Percentiles rank a stretch among this genome's conserved stretches.
Evolutionary conservation across 2,888 invertebrate genomes (phyloP).

Genomic region (Drosophila anomalipes): DNA sequence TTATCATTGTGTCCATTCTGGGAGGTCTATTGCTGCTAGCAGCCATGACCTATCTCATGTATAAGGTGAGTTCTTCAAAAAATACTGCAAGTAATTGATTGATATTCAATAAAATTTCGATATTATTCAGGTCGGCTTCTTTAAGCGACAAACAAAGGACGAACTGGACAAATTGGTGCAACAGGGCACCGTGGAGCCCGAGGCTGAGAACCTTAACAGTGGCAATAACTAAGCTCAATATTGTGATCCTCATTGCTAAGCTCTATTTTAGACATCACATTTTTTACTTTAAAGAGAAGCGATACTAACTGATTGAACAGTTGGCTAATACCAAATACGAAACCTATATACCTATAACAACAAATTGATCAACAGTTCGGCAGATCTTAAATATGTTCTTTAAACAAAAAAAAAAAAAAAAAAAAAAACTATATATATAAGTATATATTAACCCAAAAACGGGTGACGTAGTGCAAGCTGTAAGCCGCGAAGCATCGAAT

Average conservation of each 20-base stretch:
- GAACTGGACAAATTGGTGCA: constrained; percentile 85
- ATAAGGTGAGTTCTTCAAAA: constrained; percentile 73
- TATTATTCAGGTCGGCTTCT: constrained; percentile 85
- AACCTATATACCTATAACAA: constrained; percentile 10
- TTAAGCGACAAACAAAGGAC: constrained; percentile 85
- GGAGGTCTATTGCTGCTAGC: constrained; percentile 85
- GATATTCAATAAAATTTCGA: neutral
- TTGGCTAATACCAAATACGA: constrained; percentile 54
- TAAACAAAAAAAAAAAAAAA: neutral
- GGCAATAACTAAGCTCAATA: constrained; percentile 59
- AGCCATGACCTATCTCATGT: constrained; percentile 84
- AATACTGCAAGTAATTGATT: neutral
- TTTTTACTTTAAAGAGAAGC: constrained; percentile 15
- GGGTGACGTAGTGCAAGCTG: constrained; percentile 45
- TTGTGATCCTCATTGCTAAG: constrained; percentile 53
- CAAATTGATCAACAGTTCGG: constrained; percentile 5
- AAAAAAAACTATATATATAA: neutral
- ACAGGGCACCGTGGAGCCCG: constrained; percentile 77
- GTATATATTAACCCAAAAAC: constrained; percentile 4
- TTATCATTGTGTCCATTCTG: constrained; percentile 85
- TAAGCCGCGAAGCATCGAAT: constrained; percentile 59
- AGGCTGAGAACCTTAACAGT: constrained; percentile 80
- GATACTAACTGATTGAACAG: constrained; percentile 16
- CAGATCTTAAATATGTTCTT: constrained; percentile 20
- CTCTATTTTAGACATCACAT: constrained; percentile 44